Evolutionary conservation across 2,113 vertebrate species (phyloP), one percentile per base, ranked within the genome.

Genomic region (Tychaedon coryphoeus): DNA sequence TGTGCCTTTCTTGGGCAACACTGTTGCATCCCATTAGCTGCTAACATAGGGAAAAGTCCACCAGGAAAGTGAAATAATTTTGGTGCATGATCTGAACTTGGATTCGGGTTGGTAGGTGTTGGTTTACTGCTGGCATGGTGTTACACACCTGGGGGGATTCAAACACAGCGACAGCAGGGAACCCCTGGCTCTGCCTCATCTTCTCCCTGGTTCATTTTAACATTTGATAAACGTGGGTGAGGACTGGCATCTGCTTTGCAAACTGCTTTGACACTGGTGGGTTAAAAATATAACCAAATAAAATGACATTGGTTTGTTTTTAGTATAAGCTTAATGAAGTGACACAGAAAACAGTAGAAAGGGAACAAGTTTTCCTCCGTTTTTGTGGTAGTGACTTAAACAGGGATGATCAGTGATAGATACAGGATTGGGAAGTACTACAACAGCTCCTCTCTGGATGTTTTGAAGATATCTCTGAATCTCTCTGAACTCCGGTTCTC

Each of bases 21-120:
- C 6, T 20, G 2, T 28, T n/a, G 7, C 7, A 29, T 50, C 13
- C 22, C 1, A 1, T n/a, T 33, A 42, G 56, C 18, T 70, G 5
- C 60, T 45, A 31, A 54, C 23, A 16, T 2, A 19, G 16, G 26
- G n/a, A 19, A 66, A 43, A 34, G 25, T 17, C 61, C 74, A 1
- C 62, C 29, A 15, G 51, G 34, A 31, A 34, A 15, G 14, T 22
- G 34, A 47, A 65, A 54, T 38, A 1, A 11, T 38, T 92, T 18
- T 62, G 47, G 22, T 36, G 36, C 26, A 2, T 5, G 24, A 28
- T 51, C 23, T 53, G 61, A 51, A 13, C 45, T n/a, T 28, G 64
- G 58, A 5, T 43, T 36, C 8, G 34, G 42, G 2, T 17, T 61
- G 53, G 18, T 20, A 23, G 31, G 23, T 61, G 31, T 45, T 19